Evolutionary conservation across 2,797 vertebrate genomes (phyloP).

Genomic region (Cichlasoma orientale): DNA sequence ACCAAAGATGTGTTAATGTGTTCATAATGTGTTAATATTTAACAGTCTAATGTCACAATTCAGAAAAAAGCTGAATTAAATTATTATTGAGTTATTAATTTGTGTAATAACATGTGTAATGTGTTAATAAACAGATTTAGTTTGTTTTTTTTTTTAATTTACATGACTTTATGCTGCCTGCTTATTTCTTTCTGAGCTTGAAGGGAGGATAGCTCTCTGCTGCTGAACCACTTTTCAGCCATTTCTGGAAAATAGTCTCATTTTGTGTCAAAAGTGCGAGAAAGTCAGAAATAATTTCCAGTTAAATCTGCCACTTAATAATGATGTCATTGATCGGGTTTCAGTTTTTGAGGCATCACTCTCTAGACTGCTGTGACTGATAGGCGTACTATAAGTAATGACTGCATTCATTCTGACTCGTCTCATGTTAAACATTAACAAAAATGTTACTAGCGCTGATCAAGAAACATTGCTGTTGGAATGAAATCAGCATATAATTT

Average conservation of each 20-base stretch:
- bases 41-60: too few relatives aligned
- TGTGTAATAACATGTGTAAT: too few relatives aligned
- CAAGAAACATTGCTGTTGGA: background rate
- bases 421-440: background rate
- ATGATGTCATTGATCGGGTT: background rate
- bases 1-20: background rate
- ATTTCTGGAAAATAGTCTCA: background rate
- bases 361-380: background rate
- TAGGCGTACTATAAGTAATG: background rate
- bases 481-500: background rate
- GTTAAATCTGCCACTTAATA: background rate
- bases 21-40: too few relatives aligned
- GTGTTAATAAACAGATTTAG: too few relatives aligned
- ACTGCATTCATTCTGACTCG: conserved; percentile 1
- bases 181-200: background rate
- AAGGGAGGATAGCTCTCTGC: background rate
- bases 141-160: too few relatives aligned
- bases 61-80: too few relatives aligned
- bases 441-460: background rate
- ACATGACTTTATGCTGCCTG: background rate
- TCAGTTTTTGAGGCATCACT: background rate
- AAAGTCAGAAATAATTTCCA: background rate
- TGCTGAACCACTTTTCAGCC: background rate
- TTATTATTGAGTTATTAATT: too few relatives aligned
- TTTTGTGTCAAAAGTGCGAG: background rate